Evolutionary conservation across 1,140 invertebrate genomes (phyloP).

Genomic region (Drosophila obscura): DNA sequence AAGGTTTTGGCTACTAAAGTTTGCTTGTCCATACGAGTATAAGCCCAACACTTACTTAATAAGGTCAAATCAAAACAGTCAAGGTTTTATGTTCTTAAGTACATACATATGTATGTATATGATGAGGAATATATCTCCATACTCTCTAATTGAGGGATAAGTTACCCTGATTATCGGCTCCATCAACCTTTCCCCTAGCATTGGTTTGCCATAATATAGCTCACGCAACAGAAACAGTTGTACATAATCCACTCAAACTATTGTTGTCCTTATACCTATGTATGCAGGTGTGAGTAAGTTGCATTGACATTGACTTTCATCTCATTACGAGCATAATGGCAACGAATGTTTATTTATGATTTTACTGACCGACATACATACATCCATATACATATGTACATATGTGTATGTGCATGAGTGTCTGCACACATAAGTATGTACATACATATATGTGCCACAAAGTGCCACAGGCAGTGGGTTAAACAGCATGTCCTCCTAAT

Average conservation of each 20-base stretch:
- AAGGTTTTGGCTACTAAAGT: no score
- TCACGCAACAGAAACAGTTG: constrained; percentile 15
- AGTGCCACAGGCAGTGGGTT: constrained; percentile 58
- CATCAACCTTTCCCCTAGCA: constrained; percentile 53
- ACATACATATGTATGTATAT: no score
- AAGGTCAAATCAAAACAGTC: no score
- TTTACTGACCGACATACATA: constrained; percentile 36
- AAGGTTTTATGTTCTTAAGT: no score
- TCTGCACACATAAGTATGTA: constrained; percentile 11
- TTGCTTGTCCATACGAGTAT: no score
- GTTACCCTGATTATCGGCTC: constrained; percentile 60
- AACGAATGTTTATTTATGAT: constrained; percentile 72
- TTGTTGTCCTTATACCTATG: constrained; percentile 16
- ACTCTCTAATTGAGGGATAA: constrained; percentile 40
- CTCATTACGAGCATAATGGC: constrained; percentile 66
- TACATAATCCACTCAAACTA: constrained; percentile 35
- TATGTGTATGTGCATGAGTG: constrained; percentile 21
- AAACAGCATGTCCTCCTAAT: constrained; percentile 78
- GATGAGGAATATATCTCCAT: constrained; percentile 4
- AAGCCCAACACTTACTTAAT: no score
- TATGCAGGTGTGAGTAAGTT: constrained; percentile 39
- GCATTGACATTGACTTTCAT: constrained; percentile 79
- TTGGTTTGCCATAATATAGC: constrained; percentile 39
- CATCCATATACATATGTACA: constrained; percentile 7
- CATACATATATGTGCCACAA: constrained; percentile 10